Evolutionary conservation across 1,140 invertebrate species (phyloP), one percentile per base, ranked within the genome.

Genomic region (Berghia stephanieae): DNA sequence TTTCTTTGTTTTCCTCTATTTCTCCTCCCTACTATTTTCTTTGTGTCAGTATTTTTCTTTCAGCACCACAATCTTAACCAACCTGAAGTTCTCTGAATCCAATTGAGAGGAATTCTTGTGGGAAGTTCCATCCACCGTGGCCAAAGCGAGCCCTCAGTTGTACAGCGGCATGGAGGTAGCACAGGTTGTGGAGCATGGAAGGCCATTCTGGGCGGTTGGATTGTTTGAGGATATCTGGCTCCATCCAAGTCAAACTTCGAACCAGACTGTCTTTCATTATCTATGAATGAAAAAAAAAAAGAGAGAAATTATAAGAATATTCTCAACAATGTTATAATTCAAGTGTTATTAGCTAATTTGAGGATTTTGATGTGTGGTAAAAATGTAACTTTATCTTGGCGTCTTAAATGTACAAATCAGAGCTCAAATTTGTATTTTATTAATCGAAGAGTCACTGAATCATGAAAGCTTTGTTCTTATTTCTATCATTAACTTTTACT

Each of bases 101-200:
- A 72, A 88, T 82, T 55, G 83, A 77, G 18, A 49, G 43, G 74
- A 89, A 83, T 46, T 86, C 84, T 27, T 81, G 42, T 1, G 88
- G 86, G 36, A 67, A 75, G 78, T 89, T 88, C 86, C 86, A 90
- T n/a, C 87, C 88, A 24, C 83, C 86, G 24, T 75, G 72, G 36
- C 84, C 84, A 80, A 84, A 88, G 8, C 88, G 78, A 21, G 86
- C 82, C 43, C 88, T 75, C 0, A 89, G 83, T 44, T 85, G 84
- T 21, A 90, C 75, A n/a, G 88, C 85, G 52, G 84, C 86, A 75
- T 90, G 88, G 5, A 89, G 79, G 78, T 88, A 88, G 78, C 87
- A 89, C 78, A 90, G 78, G 78, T 90, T 89, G 80, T 90, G 88
- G 44, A 89, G 79, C 71, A 89, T 80, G 10, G 84, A 78, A 5